These are phyloP conservation scores for Fragum fragum DNA, from an alignment of 2,888 invertebrate genomes.

Conservation along the genomic window DNA sequence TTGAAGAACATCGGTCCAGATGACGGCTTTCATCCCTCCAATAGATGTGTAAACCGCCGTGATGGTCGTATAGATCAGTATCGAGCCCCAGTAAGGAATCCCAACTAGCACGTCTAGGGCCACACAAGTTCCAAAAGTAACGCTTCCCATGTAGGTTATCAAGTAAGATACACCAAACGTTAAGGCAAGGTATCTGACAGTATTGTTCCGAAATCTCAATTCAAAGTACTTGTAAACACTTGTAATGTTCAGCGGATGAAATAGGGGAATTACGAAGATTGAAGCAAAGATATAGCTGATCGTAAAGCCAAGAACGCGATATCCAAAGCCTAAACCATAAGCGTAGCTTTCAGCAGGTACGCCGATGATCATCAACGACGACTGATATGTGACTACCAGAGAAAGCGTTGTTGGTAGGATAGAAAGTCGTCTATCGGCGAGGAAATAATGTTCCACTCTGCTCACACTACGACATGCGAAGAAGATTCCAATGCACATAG, in stretches of 20 bases:
- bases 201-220: slow-evolving; percentile 26
- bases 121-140: slow-evolving; percentile 32
- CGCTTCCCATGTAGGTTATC: slow-evolving; percentile 39
- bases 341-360: slow-evolving; percentile 36
- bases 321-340: slow-evolving; percentile 10
- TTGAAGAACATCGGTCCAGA: slow-evolving; percentile 49
- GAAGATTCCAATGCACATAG: slow-evolving; percentile 21
- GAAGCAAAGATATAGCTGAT: slow-evolving; percentile 24
- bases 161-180: slow-evolving; percentile 10
- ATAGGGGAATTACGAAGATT: slow-evolving; percentile 29
- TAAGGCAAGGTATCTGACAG: slow-evolving; percentile 26
- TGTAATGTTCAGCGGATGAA: slow-evolving; percentile 32
- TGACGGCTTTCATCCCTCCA: slow-evolving; percentile 44
- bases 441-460: slow-evolving; percentile 27
- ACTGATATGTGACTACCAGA: slow-evolving; percentile 37
- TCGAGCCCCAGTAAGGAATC: slow-evolving; percentile 42
- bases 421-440: slow-evolving; percentile 5
- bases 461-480: slow-evolving; percentile 11
- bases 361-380: slow-evolving; percentile 25
- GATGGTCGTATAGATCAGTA: slow-evolving; percentile 12
- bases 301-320: background rate
- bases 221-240: slow-evolving; percentile 44
- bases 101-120: slow-evolving; percentile 32
- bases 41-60: slow-evolving; percentile 40
- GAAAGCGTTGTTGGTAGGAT: slow-evolving; percentile 20